Conservation (phyloP, 2,113 vertebrate genomes). For the Cryptotis parvus region DNA sequence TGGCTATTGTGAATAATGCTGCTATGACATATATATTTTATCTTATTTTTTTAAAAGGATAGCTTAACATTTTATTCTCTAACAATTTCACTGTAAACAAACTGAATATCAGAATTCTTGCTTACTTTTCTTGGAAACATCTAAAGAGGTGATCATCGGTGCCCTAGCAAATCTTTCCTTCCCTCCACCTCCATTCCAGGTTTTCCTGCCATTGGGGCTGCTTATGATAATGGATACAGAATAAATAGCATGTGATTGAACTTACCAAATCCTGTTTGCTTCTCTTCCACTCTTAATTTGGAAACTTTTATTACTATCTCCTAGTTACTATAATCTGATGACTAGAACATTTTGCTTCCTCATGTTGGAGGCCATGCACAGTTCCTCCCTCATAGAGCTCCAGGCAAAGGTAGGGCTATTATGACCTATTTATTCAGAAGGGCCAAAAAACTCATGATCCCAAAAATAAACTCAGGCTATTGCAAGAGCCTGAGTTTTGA, state of each 20-base stretch:
- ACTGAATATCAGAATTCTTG: background rate
- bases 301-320: conserved; percentile 10
- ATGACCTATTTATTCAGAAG: background rate
- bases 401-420: background rate
- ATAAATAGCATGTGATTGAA: background rate
- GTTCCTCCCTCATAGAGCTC: background rate
- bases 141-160: background rate
- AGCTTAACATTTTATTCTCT: background rate
- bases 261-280: background rate
- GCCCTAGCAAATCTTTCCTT: background rate
- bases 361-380: background rate
- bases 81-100: background rate
- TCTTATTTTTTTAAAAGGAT: background rate
- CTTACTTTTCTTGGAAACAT: background rate
- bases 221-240: background rate
- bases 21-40: background rate
- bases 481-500: background rate
- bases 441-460: background rate
- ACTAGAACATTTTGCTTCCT: conserved; percentile 12
- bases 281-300: background rate
- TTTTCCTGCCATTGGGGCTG: background rate
- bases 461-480: background rate
- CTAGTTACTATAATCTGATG: background rate
- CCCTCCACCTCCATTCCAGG: background rate
- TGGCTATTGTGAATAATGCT: no score